Conservation (phyloP, 2,113 vertebrate genomes). For the Cygnus atratus region DNA sequence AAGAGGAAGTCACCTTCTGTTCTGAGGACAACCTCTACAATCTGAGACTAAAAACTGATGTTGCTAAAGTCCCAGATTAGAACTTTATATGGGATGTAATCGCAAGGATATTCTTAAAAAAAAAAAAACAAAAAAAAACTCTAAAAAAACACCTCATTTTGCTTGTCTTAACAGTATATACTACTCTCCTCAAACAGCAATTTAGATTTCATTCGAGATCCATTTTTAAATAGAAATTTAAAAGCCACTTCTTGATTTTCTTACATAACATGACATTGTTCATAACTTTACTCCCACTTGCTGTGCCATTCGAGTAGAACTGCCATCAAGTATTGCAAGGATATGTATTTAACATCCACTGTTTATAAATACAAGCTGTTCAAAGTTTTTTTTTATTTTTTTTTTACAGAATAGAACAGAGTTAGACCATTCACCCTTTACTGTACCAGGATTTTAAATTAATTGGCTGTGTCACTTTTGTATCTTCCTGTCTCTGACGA, state of each 20-base stretch:
- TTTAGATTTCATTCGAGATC: neutral
- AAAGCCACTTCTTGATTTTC: neutral
- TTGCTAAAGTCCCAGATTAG: neutral
- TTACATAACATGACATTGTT: neutral
- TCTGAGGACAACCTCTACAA: neutral
- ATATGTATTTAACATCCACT: neutral
- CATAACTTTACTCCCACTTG: neutral
- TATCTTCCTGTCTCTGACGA: neutral
- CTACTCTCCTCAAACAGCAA: neutral
- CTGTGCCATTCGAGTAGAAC: neutral
- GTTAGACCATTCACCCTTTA: neutral
- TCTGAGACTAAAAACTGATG: neutral
- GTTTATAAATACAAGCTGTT: neutral
- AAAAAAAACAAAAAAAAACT: neutral
- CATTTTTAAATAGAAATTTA: neutral
- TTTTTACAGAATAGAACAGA: neutral
- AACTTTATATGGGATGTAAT: no score
- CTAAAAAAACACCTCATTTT: neutral
- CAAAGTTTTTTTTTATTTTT: neutral
- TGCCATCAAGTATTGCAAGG: neutral
- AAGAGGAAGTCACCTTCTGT: neutral
- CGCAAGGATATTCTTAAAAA: neutral
- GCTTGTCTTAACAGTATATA: neutral
- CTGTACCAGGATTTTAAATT: neutral
- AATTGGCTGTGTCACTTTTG: neutral